Percentiles rank a stretch among this genome's conserved stretches.
Evolutionary conservation across 2,888 invertebrate genomes (phyloP).

Genomic region (Sthenelais limicola): DNA sequence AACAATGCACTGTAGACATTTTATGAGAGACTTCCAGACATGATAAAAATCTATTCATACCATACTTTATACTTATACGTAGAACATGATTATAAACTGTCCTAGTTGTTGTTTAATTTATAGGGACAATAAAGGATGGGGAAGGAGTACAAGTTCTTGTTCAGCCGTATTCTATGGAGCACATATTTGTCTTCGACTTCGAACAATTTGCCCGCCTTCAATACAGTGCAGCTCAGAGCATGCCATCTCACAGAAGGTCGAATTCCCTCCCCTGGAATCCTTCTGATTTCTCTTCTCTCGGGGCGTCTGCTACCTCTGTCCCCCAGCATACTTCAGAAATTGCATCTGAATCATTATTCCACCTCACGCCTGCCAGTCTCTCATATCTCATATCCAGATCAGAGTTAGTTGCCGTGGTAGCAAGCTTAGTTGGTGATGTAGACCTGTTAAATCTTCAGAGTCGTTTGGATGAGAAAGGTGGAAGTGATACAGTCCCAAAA

Average conservation of each 20-base stretch:
- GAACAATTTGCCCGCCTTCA: constrained; percentile 37
- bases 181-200: constrained; percentile 57
- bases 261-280: constrained; percentile 33
- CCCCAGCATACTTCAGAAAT: background rate
- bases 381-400: constrained; percentile 65
- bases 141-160: constrained; percentile 53
- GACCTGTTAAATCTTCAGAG: constrained; percentile 41
- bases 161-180: constrained; percentile 53
- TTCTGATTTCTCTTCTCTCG: no score
- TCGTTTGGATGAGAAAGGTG: constrained; percentile 63
- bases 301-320: background rate
- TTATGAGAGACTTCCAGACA: no score
- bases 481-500: constrained; percentile 36
- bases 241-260: constrained; percentile 5
- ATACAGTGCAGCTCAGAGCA: background rate
- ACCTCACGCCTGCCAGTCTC: constrained; percentile 57
- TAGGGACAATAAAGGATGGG: no score
- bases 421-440: constrained; percentile 57
- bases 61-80: no score
- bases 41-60: no score
- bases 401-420: constrained; percentile 65
- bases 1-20: no score
- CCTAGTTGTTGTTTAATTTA: no score
- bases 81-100: no score
- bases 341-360: constrained; percentile 38